phyloP scores from a whole-genome alignment of 2,888 invertebrate species.

The Lasius platythorax region DNA sequence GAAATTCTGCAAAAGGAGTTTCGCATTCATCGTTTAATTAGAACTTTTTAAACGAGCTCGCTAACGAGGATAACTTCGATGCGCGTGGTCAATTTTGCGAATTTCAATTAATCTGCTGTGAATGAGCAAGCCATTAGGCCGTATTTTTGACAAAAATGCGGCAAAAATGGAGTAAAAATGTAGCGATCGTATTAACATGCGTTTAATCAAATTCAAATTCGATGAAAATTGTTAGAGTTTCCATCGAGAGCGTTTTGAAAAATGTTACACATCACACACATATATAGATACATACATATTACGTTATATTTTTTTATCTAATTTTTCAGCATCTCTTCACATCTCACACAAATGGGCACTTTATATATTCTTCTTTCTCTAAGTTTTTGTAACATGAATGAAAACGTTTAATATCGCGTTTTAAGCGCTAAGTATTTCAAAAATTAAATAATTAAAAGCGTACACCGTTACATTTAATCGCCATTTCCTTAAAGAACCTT shows the following conservation, averaged over 20 bases:
- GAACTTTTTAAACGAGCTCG: constrained; percentile 50
- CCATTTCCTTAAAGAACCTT: constrained; percentile 30
- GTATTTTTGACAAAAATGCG: constrained; percentile 18
- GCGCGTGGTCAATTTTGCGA: constrained; percentile 30
- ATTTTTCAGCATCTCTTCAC: not conserved
- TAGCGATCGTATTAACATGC: not conserved
- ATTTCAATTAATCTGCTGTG: constrained; percentile 35
- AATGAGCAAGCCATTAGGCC: constrained; percentile 18
- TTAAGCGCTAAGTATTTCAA: constrained; percentile 6
- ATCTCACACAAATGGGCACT: not conserved
- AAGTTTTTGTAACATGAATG: not conserved
- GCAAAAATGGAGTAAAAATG: constrained; percentile 10
- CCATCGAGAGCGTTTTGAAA: not conserved
- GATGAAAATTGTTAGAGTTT: not conserved
- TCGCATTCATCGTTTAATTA: constrained; percentile 42
- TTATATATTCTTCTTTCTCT: not conserved
- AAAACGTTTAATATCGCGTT: constrained; percentile 4
- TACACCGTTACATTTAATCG: constrained; percentile 1
- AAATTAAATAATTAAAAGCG: constrained; percentile 37
- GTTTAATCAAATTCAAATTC: not conserved
- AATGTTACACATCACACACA: not conserved
- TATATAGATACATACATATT: not conserved
- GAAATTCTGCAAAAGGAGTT: constrained; percentile 35
- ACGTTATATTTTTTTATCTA: not conserved
- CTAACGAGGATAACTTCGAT: constrained; percentile 39